Conservation (phyloP, 2,113 vertebrate genomes). For the Oenanthe melanoleuca region DNA sequence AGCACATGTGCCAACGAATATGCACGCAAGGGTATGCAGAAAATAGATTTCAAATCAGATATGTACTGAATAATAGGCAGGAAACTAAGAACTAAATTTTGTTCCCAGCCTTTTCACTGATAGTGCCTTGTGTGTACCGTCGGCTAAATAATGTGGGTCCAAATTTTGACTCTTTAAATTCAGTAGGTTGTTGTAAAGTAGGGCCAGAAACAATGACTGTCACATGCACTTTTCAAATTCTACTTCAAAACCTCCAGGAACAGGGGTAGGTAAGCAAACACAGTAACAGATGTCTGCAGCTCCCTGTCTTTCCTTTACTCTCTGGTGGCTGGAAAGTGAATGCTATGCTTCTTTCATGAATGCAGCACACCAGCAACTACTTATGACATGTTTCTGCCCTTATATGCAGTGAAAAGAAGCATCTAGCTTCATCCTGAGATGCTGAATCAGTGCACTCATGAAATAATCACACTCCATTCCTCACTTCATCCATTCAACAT, state of each 20-base stretch:
- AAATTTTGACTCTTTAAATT: background rate
- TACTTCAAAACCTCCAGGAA: conserved; percentile 7
- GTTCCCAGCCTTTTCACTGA: conserved; percentile 21
- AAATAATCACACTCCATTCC: background rate
- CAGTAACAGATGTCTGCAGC: background rate
- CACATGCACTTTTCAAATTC: background rate
- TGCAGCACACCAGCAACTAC: background rate
- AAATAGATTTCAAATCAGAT: conserved; percentile 53
- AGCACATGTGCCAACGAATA: conserved; percentile 29
- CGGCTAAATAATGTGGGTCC: background rate
- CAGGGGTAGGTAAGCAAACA: conserved; percentile 8
- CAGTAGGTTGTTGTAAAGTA: background rate
- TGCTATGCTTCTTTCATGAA: background rate
- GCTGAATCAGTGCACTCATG: background rate
- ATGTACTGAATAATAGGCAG: conserved; percentile 25
- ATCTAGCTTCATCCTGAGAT: background rate
- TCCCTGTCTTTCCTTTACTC: background rate
- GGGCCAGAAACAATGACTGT: background rate
- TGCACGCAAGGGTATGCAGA: conserved; percentile 4
- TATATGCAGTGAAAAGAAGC: background rate
- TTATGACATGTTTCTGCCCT: background rate
- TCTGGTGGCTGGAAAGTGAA: conserved; percentile 10
- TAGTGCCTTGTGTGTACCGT: background rate
- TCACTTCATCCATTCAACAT: background rate
- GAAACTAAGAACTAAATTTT: conserved; percentile 39